Evolutionary conservation across 2,113 vertebrate species (phyloP).

Genomic region (Bos indicus): DNA sequence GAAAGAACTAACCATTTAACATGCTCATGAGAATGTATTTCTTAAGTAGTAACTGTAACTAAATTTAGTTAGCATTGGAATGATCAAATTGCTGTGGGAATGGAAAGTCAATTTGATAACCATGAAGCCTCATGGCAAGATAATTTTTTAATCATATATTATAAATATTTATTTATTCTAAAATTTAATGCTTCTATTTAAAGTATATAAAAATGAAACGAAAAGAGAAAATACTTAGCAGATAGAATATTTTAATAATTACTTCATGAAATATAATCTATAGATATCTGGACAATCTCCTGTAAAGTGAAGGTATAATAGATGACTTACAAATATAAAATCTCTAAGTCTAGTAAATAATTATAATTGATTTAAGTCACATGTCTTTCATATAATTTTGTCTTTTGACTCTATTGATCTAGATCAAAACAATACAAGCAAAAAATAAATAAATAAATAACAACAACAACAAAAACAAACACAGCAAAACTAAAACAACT

Average conservation of each 20-base stretch:
- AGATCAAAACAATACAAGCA: neutral
- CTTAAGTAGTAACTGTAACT: neutral
- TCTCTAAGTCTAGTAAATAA: neutral
- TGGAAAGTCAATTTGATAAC: neutral
- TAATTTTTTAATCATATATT: neutral
- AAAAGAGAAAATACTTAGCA: neutral
- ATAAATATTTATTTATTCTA: neutral
- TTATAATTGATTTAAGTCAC: neutral
- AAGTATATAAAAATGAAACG: neutral
- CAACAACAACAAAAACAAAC: neutral
- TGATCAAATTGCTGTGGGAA: neutral
- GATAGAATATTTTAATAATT: neutral
- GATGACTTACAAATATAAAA: neutral
- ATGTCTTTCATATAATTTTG: neutral
- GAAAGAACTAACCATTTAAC: neutral
- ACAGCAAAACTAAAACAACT: neutral
- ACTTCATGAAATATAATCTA: neutral
- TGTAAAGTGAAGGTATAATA: neutral
- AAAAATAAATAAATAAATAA: neutral
- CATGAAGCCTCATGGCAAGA: neutral
- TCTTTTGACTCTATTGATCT: neutral
- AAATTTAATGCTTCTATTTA: neutral
- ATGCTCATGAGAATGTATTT: neutral
- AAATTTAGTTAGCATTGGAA: neutral
- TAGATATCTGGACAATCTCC: neutral